Base-by-base conservation (phyloP, 2,797 vertebrate genomes). In the Alcedo quadribrachys region DNA sequence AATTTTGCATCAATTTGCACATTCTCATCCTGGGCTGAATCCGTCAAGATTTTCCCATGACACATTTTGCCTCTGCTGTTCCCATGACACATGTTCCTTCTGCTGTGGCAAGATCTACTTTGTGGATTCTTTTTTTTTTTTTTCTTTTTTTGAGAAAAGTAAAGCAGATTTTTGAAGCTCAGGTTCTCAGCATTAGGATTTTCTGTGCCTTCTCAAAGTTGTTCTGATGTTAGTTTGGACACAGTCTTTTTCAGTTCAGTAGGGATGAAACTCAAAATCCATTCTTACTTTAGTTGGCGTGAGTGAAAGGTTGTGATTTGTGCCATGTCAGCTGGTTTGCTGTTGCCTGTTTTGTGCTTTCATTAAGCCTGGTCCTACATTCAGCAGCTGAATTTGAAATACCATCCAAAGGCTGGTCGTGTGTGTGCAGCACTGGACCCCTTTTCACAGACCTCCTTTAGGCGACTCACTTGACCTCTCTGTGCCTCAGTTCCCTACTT, bases 31-130 rank as follows among this genome's bases (percentile, higher is more conserved):
- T 57, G 73, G 76, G 62, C 69, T 94, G 95, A 93, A 94, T 93
- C 88, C 45, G 1, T 73, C 48, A 77, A 90, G 88, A 81, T 94
- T 90, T 78, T 90, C 73, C 88, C 90, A 69, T 55, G 71, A 75
- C 94, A 95, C 88, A 78, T 92, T 94, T 90, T 95, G 90, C 89
- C 95, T 95, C 90, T 94, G 86, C 96, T 78, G 69, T 93, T 95
- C 94, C 93, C 90, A 25, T 74, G 81, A 70, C 88, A 89, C 90
- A 69, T 65, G 70, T 94, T 90, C 77, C 76, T 90, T 92, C 88
- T 87, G 91, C 90, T 90, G 86, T 87, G 84, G 86, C 87, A 81
- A 90, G 76, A 89, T 78, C 81, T 57, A 57, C 71, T 53, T 54
- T n/a, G 71, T 51, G 66, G 79, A 78, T 85, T 85, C 66, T 28